Evolutionary conservation across 2,888 invertebrate genomes (phyloP), one percentile per base, ranked within the genome.

Genomic region (Zygogramma bicolorata): DNA sequence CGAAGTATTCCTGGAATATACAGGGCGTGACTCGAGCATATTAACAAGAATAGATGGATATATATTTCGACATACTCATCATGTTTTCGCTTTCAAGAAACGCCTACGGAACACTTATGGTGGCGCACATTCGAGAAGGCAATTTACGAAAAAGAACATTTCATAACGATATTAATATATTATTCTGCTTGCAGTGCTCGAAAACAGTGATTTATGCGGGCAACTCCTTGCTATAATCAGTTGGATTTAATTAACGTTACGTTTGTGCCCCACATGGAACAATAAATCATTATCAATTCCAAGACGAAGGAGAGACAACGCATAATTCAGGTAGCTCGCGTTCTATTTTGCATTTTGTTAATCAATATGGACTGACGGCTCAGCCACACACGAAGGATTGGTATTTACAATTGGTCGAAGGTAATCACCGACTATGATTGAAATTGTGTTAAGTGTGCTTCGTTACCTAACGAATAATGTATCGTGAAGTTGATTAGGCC

Each of bases 321-420:
- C 46, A 46, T 46, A 46, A 46, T 46, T 46, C 46, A 46, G 46
- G 46, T 20, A 46, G 46, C 46, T 46, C 46, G 46, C 46, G 46
- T 46, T 46, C 46, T 46, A 46, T 46, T 46, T 46, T 46, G 46
- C 46, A 46, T 46, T 46, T 46, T 46, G 46, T 46, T 46, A 46
- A 46, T 46, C 46, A 46, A 46, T 46, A 20, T 20, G 46, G 46
- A 46, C 46, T 46, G 46, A 46, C 20, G 46, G 22, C 46, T 46
- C 20, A 10, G 46, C 46, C 46, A 46, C 46, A 46, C 46, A 46
- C 46, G 46, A 46, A 46, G 20, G 20, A 46, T n/a, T 42, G 10
- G 42, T 42, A 42, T 15, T 15, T 42, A 15, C 18, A 42, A 15
- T 46, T 46, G 7, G 20, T 46, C 18, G n/a, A 18, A 18, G 10